Evolutionary conservation across 1,140 invertebrate species (phyloP), one percentile per base, ranked within the genome.

Genomic region (Globodera rostochiensis): DNA sequence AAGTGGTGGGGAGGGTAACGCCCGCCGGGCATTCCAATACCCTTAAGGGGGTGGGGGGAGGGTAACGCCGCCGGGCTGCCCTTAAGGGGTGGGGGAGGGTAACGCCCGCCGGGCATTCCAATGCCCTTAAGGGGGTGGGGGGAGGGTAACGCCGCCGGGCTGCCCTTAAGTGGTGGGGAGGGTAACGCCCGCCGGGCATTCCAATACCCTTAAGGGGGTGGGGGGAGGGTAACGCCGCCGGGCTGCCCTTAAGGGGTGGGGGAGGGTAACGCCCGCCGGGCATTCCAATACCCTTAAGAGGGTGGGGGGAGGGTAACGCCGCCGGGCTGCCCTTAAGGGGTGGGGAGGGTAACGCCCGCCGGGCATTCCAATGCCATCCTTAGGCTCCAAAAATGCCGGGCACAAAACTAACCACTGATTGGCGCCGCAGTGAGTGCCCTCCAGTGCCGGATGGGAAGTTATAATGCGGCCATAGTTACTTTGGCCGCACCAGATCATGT

Each of bases 401-500:
- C n/a, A n/a, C n/a, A n/a, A n/a, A n/a, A n/a, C n/a, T n/a, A n/a
- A n/a, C n/a, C 89, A 90, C 73, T 90, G 89, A 45, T 70, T 83
- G 25, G 83, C 76, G 45, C 87, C 88, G 81, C 88, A 89, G 69
- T 88, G 87, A 36, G 88, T 89, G 19, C 88, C 88, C 82, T 89
- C 88, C n/a, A 89, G 73, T 2, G 88, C 88, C 2, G 88, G 88
- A 81, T 89, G 88, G 7, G 88, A 89, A 46, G 88, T 89, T 66
- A 89, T 87, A 71, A 90, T 89, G 66, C 89, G 79, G 45, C 88
- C 88, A 69, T 86, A 89, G 13, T 69, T 74, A 4, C 84, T 81
- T 60, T 88, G 86, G 64, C 88, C 88, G 82, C 88, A 89, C 88
- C 88, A 89, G 86, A 89, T 89, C 88, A 90, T 90, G 75, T 90